These are phyloP conservation scores for Hippocampus comes DNA, from an alignment of 2,113 vertebrate species.

Conservation along the genomic window DNA sequence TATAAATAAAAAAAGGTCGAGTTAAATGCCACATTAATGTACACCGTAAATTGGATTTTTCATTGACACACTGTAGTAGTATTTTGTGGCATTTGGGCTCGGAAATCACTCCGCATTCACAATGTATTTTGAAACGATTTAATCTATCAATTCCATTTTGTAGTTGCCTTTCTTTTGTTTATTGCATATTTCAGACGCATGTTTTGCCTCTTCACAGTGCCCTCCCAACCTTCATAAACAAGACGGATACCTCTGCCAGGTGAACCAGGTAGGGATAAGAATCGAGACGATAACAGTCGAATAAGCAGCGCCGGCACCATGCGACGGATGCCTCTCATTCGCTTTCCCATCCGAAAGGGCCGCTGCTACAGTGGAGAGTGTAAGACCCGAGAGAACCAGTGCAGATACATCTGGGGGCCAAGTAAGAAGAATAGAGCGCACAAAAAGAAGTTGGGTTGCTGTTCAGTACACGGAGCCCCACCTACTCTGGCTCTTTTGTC, in stretches of 20 bases:
- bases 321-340: neutral
- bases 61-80: neutral
- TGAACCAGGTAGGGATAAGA: constrained; percentile 81
- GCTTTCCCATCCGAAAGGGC: constrained; percentile 72
- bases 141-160: neutral
- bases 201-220: constrained; percentile 77
- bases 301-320: neutral
- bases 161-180: neutral
- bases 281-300: neutral
- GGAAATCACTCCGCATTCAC: too few species aligned
- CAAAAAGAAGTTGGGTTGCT: neutral
- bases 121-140: neutral
- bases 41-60: neutral
- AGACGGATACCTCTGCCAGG: constrained; percentile 90
- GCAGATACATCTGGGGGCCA: constrained; percentile 95
- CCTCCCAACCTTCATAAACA: constrained; percentile 97
- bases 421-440: constrained; percentile 76
- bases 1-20: too few species aligned
- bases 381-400: constrained; percentile 96
- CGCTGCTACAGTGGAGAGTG: constrained; percentile 95
- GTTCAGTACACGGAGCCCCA: constrained; percentile 5
- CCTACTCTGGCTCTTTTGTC: constrained; percentile 9
- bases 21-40: neutral
- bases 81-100: too few species aligned
- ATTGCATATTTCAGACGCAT: constrained; percentile 6